Conservation (phyloP, 2,113 vertebrate species). For the Struthidea cinerea region DNA sequence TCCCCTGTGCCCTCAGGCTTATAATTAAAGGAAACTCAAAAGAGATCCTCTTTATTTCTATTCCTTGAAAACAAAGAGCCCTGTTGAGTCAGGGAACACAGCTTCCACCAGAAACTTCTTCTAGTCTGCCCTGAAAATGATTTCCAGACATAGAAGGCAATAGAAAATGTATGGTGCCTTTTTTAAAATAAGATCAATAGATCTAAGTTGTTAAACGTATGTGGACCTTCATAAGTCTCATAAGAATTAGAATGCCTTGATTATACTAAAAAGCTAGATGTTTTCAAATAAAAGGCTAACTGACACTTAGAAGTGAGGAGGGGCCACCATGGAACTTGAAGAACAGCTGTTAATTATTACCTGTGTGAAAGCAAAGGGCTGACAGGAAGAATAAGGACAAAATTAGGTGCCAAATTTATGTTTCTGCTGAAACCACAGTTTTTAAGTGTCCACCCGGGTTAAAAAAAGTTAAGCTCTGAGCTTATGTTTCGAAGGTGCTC, state of each 20-base stretch:
- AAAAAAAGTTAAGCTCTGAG: neutral
- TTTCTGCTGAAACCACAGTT: neutral
- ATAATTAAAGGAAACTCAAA: constrained; percentile 29
- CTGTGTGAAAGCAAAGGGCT: neutral
- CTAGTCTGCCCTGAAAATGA: neutral
- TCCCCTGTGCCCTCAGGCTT: constrained; percentile 9
- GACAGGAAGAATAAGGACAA: neutral
- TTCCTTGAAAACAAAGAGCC: constrained; percentile 28
- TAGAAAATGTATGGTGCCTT: neutral
- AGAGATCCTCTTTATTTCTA: constrained; percentile 27
- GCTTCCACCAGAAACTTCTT: neutral
- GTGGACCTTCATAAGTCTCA: neutral
- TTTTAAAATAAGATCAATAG: neutral
- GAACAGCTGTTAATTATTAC: neutral
- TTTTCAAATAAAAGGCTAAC: neutral
- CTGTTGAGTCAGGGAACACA: neutral
- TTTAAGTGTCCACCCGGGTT: neutral
- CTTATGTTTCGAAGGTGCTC: neutral
- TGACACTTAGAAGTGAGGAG: neutral
- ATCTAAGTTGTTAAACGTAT: neutral
- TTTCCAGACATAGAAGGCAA: neutral
- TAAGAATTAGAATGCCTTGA: neutral
- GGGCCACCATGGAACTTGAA: neutral
- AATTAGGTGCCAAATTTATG: neutral
- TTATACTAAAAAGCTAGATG: neutral